Percentiles rank a stretch among this genome's conserved stretches.
Conservation (phyloP, 2,113 vertebrate genomes). For the Columbina picui region DNA sequence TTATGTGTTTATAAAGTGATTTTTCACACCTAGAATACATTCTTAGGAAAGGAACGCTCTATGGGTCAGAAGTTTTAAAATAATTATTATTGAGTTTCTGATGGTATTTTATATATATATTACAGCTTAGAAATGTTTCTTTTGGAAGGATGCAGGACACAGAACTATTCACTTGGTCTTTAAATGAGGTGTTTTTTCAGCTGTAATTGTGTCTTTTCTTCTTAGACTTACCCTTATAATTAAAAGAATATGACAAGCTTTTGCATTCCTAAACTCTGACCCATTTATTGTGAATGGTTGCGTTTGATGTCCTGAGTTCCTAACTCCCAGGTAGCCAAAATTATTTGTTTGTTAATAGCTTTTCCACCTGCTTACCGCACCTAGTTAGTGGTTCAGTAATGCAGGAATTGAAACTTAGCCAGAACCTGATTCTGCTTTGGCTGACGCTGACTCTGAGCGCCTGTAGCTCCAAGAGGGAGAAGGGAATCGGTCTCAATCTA, state of each 20-base stretch:
- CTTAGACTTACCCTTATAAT: conserved; percentile 29
- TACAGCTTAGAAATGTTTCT: conserved; percentile 33
- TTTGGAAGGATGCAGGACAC: neutral
- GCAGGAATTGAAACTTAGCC: neutral
- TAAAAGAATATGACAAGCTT: conserved; percentile 28
- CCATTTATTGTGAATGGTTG: neutral
- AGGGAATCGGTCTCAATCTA: neutral
- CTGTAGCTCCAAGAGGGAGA: neutral
- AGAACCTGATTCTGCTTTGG: neutral
- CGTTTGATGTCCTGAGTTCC: neutral
- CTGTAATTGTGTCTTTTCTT: conserved; percentile 38
- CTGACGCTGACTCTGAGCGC: neutral
- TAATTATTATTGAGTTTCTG: neutral
- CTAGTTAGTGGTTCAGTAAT: neutral
- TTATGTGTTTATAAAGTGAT: neutral
- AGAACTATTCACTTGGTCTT: neutral
- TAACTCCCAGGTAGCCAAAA: neutral
- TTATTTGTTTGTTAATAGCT: conserved; percentile 22
- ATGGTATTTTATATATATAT: conserved; percentile 4
- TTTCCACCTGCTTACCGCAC: conserved; percentile 4
- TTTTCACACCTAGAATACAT: neutral
- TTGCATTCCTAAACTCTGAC: conserved; percentile 23
- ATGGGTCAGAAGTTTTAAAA: neutral
- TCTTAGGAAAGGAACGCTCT: neutral
- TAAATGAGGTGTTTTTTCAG: conserved; percentile 49